Base-by-base conservation (phyloP, 2,113 vertebrate species). In the Vidua chalybeata region DNA sequence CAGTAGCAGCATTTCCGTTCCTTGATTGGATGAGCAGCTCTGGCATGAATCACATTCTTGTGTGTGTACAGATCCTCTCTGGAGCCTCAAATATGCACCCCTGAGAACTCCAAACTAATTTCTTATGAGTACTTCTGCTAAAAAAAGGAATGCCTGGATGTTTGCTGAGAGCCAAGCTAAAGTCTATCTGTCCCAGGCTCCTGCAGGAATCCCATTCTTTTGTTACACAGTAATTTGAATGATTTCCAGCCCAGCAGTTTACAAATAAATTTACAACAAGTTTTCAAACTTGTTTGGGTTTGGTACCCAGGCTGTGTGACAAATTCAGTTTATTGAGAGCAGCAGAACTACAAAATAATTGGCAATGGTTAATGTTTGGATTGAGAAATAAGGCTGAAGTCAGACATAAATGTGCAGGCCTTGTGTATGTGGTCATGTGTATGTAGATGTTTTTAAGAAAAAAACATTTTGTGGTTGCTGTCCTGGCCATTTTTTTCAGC, bases 21-120 rank as follows among this genome's bases (percentile, higher is more conserved):
- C 89, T 95, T 96, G 95, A 93, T 93, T 97, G 91, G 91, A 95
- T 96, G 84, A 95, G 84, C 91, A 85, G 77, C 11, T 93, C 93
- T 95, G 94, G 94, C 96, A 97, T 73, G 93, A 95, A 62, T 54
- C 94, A 58, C 91, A 95, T 94, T 77, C 58, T 76, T 95, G 77
- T 96, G 89, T 95, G 91, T 79, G 84, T 27, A 87, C 87, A 68
- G 73, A 87, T 46, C 88, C 81, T 68, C 94, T 93, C 67, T 73
- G 87, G 84, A 91, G 89, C 89, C 93, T 84, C 93, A 94, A 76
- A 59, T 78, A 87, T 92, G 91, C 77, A 89, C 93, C 89, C 87
- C 26, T 71, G 89, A 95, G 93, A 95, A 76, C 77, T 82, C 37
- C 45, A 93, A 91, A 58, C 81, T 82, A 12, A 91, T 96, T 95